phyloP scores from a whole-genome alignment of 2,888 invertebrate species.

The Agrilus cyanescens region DNA sequence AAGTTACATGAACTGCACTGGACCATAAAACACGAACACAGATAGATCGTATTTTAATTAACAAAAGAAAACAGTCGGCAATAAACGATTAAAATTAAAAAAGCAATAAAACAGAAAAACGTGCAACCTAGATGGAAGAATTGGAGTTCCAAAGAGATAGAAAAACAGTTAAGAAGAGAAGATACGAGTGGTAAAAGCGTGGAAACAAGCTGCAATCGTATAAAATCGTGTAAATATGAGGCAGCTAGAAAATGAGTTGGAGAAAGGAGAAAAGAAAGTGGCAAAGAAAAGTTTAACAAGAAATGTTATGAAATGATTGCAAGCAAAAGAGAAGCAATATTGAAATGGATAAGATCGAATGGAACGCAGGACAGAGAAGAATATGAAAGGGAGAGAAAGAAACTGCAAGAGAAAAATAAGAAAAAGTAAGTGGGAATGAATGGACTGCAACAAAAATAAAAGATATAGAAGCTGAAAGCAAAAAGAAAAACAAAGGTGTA shows the following conservation, averaged over 20 bases:
- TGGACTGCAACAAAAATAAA: constrained; percentile 3
- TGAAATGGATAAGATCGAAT: constrained; percentile 4
- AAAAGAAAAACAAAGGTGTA: too few species aligned
- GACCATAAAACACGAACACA: constrained; percentile 6
- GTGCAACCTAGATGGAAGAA: neutral
- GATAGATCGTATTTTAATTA: constrained; percentile 9
- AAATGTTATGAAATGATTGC: neutral
- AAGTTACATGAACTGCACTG: constrained; percentile 7
- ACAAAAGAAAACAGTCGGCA: constrained; percentile 4
- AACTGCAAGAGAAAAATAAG: constrained; percentile 1
- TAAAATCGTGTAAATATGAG: neutral
- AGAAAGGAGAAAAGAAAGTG: constrained; percentile 1
- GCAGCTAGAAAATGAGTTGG: constrained; percentile 1
- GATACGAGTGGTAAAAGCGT: neutral
- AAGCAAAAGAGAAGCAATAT: constrained; percentile 3
- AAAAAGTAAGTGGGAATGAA: neutral
- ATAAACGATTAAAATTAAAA: constrained; percentile 3
- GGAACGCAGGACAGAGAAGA: constrained; percentile 1
- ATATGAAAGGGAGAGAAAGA: constrained; percentile 1
- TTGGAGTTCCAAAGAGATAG: constrained; percentile 4
- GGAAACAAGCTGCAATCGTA: neutral
- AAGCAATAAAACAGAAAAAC: constrained; percentile 1
- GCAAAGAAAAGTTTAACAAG: neutral
- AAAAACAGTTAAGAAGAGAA: neutral
- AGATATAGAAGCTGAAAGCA: neutral